Percentiles rank a stretch among this genome's conserved stretches.
These are phyloP conservation scores for Athene cunicularia DNA, from an alignment of 2,113 vertebrate genomes.

Conservation along the genomic window DNA sequence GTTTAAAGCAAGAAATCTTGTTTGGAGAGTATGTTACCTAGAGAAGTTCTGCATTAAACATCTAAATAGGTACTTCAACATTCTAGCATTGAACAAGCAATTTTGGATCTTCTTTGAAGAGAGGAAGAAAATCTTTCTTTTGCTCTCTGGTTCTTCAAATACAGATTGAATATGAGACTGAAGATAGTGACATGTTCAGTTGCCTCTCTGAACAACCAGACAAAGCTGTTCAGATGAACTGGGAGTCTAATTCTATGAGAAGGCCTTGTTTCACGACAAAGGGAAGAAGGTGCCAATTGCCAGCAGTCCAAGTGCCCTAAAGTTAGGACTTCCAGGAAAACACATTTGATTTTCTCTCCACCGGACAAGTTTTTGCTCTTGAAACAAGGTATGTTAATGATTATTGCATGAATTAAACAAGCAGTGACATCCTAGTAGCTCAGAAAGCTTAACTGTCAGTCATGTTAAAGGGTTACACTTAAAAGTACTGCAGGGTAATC, in stretches of 20 bases:
- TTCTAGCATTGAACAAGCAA: background rate
- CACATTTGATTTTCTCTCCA: background rate
- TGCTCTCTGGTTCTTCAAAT: background rate
- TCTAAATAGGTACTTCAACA: background rate
- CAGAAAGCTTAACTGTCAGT: background rate
- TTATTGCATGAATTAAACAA: background rate
- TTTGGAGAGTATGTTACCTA: background rate
- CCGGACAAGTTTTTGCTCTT: background rate
- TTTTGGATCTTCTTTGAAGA: background rate
- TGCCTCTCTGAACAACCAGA: background rate
- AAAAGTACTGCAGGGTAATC: background rate
- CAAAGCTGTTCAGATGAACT: background rate
- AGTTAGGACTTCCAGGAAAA: background rate
- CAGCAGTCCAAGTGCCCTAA: background rate
- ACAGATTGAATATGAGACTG: background rate
- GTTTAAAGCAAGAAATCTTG: background rate
- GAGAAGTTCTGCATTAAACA: background rate
- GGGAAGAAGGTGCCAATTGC: background rate
- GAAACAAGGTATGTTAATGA: background rate
- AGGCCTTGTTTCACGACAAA: background rate
- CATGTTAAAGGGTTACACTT: background rate
- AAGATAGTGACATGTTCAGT: background rate
- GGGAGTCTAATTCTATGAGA: background rate
- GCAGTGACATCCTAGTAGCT: background rate
- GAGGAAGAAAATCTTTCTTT: background rate